These are phyloP conservation scores for Steinernema feltiae DNA, from an alignment of 1,140 invertebrate genomes.

Conservation along the genomic window DNA sequence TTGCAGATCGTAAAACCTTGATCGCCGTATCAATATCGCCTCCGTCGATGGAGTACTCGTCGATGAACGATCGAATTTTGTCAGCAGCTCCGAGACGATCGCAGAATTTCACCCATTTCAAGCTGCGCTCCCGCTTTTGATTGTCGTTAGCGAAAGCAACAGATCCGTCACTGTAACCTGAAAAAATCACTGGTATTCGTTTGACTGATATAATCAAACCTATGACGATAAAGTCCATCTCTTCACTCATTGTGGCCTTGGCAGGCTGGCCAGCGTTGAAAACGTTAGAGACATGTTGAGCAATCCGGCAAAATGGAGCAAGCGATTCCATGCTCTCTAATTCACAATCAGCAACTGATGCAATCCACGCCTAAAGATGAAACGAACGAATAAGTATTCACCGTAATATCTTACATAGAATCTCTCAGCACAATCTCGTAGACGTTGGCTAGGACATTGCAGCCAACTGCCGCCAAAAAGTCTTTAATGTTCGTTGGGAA, in stretches of 20 bases:
- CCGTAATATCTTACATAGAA: too few species aligned
- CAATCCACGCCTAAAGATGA: too few species aligned
- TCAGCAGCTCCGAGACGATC: conserved; percentile 37
- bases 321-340: conserved; percentile 31
- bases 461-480: too few species aligned
- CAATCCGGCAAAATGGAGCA: conserved; percentile 28
- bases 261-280: conserved; percentile 11
- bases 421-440: too few species aligned
- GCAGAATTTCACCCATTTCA: conserved; percentile 43
- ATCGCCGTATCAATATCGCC: conserved; percentile 44
- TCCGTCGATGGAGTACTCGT: conserved; percentile 10
- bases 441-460: too few species aligned
- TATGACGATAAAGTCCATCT: conserved; percentile 29
- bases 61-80: conserved; percentile 45
- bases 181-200: conserved; percentile 6
- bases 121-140: conserved; percentile 32
- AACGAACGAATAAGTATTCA: too few species aligned
- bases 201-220: conserved; percentile 17
- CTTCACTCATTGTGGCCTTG: conserved; percentile 22
- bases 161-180: conserved; percentile 41
- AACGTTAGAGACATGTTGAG: not conserved
- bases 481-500: too few species aligned
- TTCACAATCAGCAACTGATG: too few species aligned
- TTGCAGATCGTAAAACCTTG: conserved; percentile 42
- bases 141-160: conserved; percentile 43